phyloP scores from a whole-genome alignment of 2,113 vertebrate genomes.

The Myotis yumanensis region DNA sequence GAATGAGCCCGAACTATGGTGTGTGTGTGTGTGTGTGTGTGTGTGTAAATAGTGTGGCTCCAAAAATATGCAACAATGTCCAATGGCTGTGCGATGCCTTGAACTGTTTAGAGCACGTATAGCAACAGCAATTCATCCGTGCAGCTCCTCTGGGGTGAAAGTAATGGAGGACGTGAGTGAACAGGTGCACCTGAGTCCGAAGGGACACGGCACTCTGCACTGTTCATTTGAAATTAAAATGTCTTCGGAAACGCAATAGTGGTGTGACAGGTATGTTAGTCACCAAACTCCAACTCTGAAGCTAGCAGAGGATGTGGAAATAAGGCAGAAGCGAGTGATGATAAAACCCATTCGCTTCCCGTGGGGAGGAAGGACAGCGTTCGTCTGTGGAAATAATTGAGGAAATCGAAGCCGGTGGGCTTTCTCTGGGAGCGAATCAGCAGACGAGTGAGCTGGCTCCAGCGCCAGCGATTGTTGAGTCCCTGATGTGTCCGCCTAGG shows the following conservation, averaged over 20 bases:
- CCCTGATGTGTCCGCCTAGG: not conserved
- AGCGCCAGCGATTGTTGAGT: not conserved
- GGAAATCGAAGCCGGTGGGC: not conserved
- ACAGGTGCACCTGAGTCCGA: not conserved
- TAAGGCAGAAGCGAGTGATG: not conserved
- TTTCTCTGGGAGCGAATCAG: not conserved
- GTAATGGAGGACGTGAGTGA: not conserved
- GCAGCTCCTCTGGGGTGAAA: not conserved
- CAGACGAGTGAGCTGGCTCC: not conserved
- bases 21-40: too few relatives aligned
- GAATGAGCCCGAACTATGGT: too few relatives aligned
- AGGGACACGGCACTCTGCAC: not conserved
- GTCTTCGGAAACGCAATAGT: slow-evolving; percentile 43
- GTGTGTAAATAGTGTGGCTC: not conserved
- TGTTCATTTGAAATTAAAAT: slow-evolving; percentile 10
- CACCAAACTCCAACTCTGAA: not conserved
- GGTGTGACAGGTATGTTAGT: not conserved
- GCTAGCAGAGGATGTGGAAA: not conserved
- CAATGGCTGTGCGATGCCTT: not conserved
- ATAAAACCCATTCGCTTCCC: not conserved
- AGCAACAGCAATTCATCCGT: not conserved
- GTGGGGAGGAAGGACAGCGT: not conserved
- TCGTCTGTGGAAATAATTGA: not conserved
- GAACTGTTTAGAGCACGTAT: not conserved
- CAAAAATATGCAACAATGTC: not conserved